Percentiles rank a stretch among this genome's conserved stretches.
Evolutionary conservation across 1,140 invertebrate species (phyloP).

Genomic region (Neocloeon triangulifer): DNA sequence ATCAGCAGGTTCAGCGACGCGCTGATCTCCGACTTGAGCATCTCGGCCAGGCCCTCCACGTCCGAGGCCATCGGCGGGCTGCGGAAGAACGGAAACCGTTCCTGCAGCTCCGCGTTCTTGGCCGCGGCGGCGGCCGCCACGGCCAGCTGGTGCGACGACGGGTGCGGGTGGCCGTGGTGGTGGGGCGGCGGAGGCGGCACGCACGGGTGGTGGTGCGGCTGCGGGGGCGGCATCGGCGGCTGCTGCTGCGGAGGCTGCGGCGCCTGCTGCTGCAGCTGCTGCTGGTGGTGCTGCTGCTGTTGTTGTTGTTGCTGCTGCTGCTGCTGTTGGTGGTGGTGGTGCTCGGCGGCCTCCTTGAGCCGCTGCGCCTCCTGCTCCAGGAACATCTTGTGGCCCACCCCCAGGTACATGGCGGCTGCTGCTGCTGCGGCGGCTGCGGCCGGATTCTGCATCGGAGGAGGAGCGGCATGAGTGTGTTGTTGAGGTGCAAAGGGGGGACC

Average conservation of each 20-base stretch:
- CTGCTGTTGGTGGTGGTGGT: slow-evolving; percentile 18
- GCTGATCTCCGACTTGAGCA: slow-evolving; percentile 72
- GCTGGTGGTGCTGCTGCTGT: slow-evolving; percentile 24
- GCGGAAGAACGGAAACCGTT: slow-evolving; percentile 3
- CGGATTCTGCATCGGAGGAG: background rate
- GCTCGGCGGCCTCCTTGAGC: slow-evolving; percentile 31
- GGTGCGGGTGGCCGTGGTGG: slow-evolving; percentile 14
- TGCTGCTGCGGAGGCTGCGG: slow-evolving; percentile 17
- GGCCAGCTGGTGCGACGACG: slow-evolving; percentile 34
- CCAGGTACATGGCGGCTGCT: slow-evolving; percentile 40
- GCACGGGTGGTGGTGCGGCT: slow-evolving; percentile 14
- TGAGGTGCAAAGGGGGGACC: too few relatives aligned
- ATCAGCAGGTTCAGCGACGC: slow-evolving; percentile 64
- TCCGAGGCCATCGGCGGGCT: slow-evolving; percentile 45
- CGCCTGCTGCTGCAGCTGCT: slow-evolving; percentile 17
- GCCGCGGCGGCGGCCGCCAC: slow-evolving; percentile 16
- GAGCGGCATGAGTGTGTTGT: too few relatives aligned
- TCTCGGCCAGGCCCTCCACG: slow-evolving; percentile 65
- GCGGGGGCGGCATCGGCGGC: slow-evolving; percentile 20
- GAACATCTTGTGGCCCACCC: slow-evolving; percentile 43
- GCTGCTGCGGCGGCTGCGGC: background rate
- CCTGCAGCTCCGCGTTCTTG: slow-evolving; percentile 1
- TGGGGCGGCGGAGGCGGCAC: slow-evolving; percentile 19
- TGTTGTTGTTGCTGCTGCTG: slow-evolving; percentile 21
- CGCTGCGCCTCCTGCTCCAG: slow-evolving; percentile 50